Conservation (phyloP, 1,140 invertebrate species). For the Riptortus pedestris region DNA sequence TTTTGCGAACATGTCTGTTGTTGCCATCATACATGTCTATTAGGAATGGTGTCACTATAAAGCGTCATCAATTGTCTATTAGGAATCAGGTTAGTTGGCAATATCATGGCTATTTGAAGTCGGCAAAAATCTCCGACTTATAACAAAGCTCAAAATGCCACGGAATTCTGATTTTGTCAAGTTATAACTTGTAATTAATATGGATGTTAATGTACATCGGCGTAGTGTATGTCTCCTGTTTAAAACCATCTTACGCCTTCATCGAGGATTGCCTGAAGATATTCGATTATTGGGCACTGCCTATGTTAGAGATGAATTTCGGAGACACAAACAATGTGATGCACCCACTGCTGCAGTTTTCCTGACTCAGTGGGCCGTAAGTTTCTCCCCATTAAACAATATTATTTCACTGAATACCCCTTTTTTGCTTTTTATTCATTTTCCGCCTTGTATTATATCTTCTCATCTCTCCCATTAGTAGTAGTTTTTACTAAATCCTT, state of each 20-base stretch:
- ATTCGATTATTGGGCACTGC: constrained; percentile 64
- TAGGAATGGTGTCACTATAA: too few relatives aligned
- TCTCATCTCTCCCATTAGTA: too few relatives aligned
- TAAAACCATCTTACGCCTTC: constrained; percentile 76
- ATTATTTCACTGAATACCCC: background rate
- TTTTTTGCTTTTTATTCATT: too few relatives aligned
- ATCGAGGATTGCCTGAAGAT: constrained; percentile 67
- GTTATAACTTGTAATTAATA: background rate
- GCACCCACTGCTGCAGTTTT: constrained; percentile 60
- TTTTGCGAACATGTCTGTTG: too few relatives aligned
- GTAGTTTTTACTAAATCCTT: too few relatives aligned
- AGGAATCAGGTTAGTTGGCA: too few relatives aligned
- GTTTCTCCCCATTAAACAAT: constrained; percentile 35
- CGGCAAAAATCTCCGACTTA: too few relatives aligned
- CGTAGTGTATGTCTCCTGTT: constrained; percentile 46
- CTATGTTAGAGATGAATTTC: constrained; percentile 83
- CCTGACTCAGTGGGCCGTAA: constrained; percentile 81
- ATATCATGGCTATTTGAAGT: too few relatives aligned
- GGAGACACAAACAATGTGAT: constrained; percentile 68
- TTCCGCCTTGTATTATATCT: too few relatives aligned
- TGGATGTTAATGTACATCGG: background rate
- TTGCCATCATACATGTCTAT: too few relatives aligned
- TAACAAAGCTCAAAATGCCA: too few relatives aligned
- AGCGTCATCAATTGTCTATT: too few relatives aligned
- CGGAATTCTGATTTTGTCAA: background rate